These are phyloP conservation scores for Tachysurus fulvidraco DNA, from an alignment of 2,113 vertebrate genomes.

Conservation along the genomic window DNA sequence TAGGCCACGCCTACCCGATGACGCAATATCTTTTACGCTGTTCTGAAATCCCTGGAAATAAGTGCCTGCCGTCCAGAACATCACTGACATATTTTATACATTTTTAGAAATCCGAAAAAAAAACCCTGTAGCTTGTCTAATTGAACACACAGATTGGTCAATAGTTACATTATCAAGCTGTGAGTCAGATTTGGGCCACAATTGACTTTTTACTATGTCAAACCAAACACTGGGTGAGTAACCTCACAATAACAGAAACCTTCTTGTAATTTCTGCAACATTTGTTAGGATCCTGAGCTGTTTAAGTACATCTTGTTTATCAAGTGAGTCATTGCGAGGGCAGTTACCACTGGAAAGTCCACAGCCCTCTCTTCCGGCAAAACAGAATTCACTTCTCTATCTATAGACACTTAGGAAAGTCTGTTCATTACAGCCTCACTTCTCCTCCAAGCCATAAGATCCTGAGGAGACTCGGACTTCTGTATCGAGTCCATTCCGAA, in stretches of 20 bases:
- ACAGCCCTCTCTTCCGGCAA: background rate
- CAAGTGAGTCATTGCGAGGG: slow-evolving; percentile 23
- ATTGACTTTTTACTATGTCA: background rate
- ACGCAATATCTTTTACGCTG: too few species aligned
- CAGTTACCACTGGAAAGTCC: background rate
- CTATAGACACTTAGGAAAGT: slow-evolving; percentile 20
- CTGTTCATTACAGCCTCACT: slow-evolving; percentile 19
- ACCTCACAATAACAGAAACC: slow-evolving; percentile 17
- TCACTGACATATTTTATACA: background rate
- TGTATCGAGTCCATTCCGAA: slow-evolving; percentile 23
- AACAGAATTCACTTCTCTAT: background rate
- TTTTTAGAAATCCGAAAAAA: background rate
- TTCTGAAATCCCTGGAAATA: too few species aligned
- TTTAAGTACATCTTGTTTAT: slow-evolving; percentile 34
- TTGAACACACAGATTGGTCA: background rate
- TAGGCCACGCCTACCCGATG: too few species aligned
- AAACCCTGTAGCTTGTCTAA: background rate
- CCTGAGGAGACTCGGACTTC: slow-evolving; percentile 2
- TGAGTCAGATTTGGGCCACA: background rate
- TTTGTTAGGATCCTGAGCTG: slow-evolving; percentile 13
- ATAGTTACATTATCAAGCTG: background rate
- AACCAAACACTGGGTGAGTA: slow-evolving; percentile 9
- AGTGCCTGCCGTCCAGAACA: background rate
- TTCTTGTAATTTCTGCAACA: background rate
- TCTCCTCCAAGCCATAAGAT: background rate